Evolutionary conservation across 2,888 invertebrate species (phyloP).

Genomic region (Philaethria dido): DNA sequence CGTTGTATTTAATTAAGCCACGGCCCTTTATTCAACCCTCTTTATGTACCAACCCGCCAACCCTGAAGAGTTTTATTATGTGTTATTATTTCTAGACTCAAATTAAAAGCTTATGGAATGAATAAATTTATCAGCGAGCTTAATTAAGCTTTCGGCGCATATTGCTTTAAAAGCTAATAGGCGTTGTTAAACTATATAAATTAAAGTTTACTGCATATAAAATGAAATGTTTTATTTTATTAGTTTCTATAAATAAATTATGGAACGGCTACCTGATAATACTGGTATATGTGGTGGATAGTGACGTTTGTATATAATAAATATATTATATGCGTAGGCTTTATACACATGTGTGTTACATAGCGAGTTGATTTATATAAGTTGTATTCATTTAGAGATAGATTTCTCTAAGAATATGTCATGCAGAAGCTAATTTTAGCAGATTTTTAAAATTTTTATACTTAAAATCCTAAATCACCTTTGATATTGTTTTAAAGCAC

Average conservation of each 20-base stretch:
- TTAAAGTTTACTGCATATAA: conserved; percentile 33
- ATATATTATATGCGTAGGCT: too few relatives aligned
- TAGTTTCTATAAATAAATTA: conserved; percentile 22
- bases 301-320: background rate
- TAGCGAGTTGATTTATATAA: too few relatives aligned
- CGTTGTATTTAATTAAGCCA: conserved; percentile 77
- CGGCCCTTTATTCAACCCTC: conserved; percentile 64
- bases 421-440: too few relatives aligned
- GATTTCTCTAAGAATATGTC: too few relatives aligned
- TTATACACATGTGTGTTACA: too few relatives aligned
- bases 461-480: too few relatives aligned
- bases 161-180: conserved; percentile 35
- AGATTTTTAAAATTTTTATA: too few relatives aligned
- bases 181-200: conserved; percentile 32
- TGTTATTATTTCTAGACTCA: conserved; percentile 66
- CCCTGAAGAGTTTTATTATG: conserved; percentile 68
- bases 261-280: background rate
- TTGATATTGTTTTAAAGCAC: too few relatives aligned
- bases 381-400: too few relatives aligned
- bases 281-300: background rate
- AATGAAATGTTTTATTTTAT: conserved; percentile 33
- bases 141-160: conserved; percentile 37
- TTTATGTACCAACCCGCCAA: conserved; percentile 48
- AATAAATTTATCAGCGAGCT: conserved; percentile 45
- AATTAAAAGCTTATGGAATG: conserved; percentile 51